These are phyloP conservation scores for Grapholita molesta DNA, from an alignment of 1,140 invertebrate genomes.

Conservation along the genomic window DNA sequence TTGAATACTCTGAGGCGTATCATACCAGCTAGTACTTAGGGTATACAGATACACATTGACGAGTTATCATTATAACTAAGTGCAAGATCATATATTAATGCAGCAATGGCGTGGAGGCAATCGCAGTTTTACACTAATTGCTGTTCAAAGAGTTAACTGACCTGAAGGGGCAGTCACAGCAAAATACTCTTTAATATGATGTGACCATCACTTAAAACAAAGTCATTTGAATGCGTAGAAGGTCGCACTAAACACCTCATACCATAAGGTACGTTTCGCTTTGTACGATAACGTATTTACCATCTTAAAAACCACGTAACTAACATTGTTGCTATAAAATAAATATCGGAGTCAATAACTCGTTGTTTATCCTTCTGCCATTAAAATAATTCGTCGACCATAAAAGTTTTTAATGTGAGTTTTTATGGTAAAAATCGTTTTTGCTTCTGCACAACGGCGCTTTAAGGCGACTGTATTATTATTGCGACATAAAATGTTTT, in stretches of 20 bases:
- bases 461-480: background rate
- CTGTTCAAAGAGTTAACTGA: too few species aligned
- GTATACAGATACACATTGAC: too few species aligned
- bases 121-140: too few species aligned
- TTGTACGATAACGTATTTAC: background rate
- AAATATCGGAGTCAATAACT: slow-evolving; percentile 3
- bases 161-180: too few species aligned
- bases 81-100: too few species aligned
- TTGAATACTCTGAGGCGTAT: too few species aligned
- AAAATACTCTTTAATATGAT: too few species aligned
- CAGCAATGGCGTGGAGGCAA: too few species aligned
- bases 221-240: slow-evolving; percentile 29
- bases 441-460: background rate
- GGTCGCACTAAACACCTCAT: background rate
- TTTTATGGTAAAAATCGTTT: slow-evolving; percentile 3
- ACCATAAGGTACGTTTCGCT: background rate
- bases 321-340: slow-evolving; percentile 12
- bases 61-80: too few species aligned
- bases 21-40: too few species aligned
- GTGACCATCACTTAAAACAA: too few species aligned
- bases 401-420: slow-evolving; percentile 12
- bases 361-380: slow-evolving; percentile 7
- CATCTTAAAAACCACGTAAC: background rate
- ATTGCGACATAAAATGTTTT: background rate
- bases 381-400: slow-evolving; percentile 14